Percentiles rank a stretch among this genome's conserved stretches.
Conservation (phyloP, 2,797 vertebrate genomes). For the Sebastes flavidus region DNA sequence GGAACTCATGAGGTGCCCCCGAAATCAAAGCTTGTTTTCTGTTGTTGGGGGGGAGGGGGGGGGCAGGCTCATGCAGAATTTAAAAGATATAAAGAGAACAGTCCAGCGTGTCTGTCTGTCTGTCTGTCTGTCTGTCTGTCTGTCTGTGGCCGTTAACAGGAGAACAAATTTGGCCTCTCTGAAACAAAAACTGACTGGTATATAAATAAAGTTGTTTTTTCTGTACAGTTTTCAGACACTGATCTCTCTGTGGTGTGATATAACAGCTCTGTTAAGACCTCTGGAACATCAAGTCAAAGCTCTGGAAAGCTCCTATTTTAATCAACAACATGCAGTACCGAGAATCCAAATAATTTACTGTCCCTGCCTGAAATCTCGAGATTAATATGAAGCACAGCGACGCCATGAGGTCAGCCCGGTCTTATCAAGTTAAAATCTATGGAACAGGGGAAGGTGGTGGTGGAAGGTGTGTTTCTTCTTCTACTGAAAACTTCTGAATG, state of each 20-base stretch:
- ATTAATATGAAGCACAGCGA: slow-evolving; percentile 33
- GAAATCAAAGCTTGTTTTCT: not conserved
- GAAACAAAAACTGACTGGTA: slow-evolving; percentile 13
- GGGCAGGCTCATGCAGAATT: not conserved
- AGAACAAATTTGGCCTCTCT: slow-evolving; percentile 5
- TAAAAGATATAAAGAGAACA: not conserved
- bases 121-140: not conserved
- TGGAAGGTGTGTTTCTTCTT: too few relatives aligned
- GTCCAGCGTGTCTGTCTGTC: not conserved
- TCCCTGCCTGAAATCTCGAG: slow-evolving; percentile 11
- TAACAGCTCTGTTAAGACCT: not conserved
- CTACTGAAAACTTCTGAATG: not conserved
- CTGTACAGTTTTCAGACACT: slow-evolving; percentile 39
- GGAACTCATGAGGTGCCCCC: not conserved
- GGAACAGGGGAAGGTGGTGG: not conserved
- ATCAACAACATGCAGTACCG: slow-evolving; percentile 48
- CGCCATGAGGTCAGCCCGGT: slow-evolving; percentile 27
- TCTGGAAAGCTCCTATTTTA: slow-evolving; percentile 26
- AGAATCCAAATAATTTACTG: slow-evolving; percentile 8
- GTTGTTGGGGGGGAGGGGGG: not conserved
- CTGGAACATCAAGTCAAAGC: slow-evolving; percentile 5
- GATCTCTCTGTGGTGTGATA: slow-evolving; percentile 6
- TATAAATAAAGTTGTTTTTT: slow-evolving; percentile 40
- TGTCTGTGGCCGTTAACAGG: not conserved
- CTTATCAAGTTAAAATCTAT: not conserved